phyloP scores from a whole-genome alignment of 1,140 invertebrate species.

The Amphibalanus amphitrite region DNA sequence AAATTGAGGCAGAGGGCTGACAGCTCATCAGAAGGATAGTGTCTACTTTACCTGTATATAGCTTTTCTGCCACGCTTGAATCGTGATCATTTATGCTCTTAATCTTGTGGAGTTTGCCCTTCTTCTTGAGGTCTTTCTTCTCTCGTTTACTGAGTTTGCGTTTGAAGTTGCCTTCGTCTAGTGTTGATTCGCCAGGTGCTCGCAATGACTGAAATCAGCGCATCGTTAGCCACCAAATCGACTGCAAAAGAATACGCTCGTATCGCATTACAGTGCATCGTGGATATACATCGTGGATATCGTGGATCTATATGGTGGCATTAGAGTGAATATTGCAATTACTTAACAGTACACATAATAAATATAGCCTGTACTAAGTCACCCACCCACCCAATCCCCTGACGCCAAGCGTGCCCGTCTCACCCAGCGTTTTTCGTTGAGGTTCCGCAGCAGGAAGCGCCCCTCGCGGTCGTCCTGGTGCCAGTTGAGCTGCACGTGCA shows the following conservation, averaged over 20 bases:
- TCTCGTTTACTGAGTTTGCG: slow-evolving; percentile 95
- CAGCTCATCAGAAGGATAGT: too few species aligned
- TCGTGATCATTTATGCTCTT: slow-evolving; percentile 32
- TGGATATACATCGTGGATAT: too few species aligned
- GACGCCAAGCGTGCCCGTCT: too few species aligned
- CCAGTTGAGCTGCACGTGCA: slow-evolving; percentile 98
- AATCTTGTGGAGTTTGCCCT: slow-evolving; percentile 72
- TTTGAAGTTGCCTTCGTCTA: slow-evolving; percentile 36
- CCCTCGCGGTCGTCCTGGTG: slow-evolving; percentile 95
- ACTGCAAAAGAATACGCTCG: too few species aligned
- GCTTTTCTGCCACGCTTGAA: slow-evolving; percentile 65
- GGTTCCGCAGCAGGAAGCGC: slow-evolving; percentile 56
- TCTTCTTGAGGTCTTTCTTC: slow-evolving; percentile 95
- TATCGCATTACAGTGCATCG: too few species aligned
- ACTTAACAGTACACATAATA: too few species aligned
- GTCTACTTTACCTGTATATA: slow-evolving; percentile 76
- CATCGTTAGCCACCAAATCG: too few species aligned
- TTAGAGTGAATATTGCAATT: too few species aligned
- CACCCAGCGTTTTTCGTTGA: background rate
- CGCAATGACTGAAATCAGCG: background rate
- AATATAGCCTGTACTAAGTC: too few species aligned
- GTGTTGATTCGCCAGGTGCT: slow-evolving; percentile 1
- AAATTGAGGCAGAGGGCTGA: too few species aligned
- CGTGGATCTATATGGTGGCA: too few species aligned
- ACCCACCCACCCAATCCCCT: too few species aligned